A percentile compares a stretch with the other conserved stretches of the same genome.
phyloP scores from a whole-genome alignment of 2,888 invertebrate genomes.

The Margaritifera margaritifera region DNA sequence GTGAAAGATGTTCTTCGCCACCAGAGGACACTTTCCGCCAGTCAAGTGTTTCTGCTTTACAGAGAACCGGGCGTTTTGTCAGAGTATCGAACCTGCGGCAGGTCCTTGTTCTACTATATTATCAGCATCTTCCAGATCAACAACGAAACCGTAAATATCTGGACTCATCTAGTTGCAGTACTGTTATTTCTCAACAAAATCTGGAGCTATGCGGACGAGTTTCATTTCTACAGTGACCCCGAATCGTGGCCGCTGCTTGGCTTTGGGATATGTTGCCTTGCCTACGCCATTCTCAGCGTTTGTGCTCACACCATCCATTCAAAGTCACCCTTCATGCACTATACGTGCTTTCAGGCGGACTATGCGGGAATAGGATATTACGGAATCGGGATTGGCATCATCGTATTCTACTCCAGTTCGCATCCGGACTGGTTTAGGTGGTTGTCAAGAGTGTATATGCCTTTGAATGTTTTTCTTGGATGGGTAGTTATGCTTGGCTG shows the following conservation, averaged over 20 bases:
- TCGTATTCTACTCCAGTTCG: conserved; percentile 46
- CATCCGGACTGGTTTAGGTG: conserved; percentile 23
- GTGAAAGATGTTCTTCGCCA: too few relatives aligned
- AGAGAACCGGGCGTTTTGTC: conserved; percentile 50
- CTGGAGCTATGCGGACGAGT: neutral
- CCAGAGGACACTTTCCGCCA: too few relatives aligned
- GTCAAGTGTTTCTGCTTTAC: conserved; percentile 25
- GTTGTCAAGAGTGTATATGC: conserved; percentile 22
- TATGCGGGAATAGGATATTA: conserved; percentile 58
- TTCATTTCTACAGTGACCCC: conserved; percentile 15
- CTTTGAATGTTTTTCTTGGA: conserved; percentile 38
- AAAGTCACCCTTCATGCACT: conserved; percentile 50
- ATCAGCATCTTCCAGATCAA: conserved; percentile 53
- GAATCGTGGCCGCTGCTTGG: conserved; percentile 30
- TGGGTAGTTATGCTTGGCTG: conserved; percentile 42
- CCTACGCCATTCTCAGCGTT: conserved; percentile 42
- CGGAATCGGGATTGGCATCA: conserved; percentile 42
- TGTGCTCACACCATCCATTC: conserved; percentile 57
- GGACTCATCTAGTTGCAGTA: conserved; percentile 56
- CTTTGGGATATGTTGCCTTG: conserved; percentile 38
- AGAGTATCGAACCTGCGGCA: conserved; percentile 47
- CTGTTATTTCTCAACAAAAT: conserved; percentile 33
- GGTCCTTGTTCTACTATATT: conserved; percentile 50
- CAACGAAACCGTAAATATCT: conserved; percentile 62
- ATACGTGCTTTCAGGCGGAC: conserved; percentile 55